Base-by-base conservation (phyloP, 2,113 vertebrate species). In the Siniperca chuatsi region DNA sequence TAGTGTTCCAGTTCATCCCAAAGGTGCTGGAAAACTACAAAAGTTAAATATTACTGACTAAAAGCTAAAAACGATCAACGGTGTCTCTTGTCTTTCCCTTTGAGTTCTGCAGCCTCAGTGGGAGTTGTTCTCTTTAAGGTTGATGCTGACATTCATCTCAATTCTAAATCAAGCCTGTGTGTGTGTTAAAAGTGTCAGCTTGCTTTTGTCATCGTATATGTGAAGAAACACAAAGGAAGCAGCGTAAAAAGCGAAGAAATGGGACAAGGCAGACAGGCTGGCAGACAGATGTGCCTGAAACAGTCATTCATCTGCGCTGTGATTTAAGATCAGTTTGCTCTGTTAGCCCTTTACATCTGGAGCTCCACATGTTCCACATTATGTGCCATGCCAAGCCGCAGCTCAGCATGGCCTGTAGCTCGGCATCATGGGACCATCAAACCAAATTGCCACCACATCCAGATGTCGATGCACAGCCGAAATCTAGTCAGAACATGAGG, bases 361-460 rank as follows among this genome's bases (percentile, higher is more conserved):
- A 82, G 75, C 61, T 21, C 16, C 88, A 88, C 65, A 80, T 88
- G 87, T 7, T 88, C 67, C 79, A 61, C 57, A 79, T 92, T 84
- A 84, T 0, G 40, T 3, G 11, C 37, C 54, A n/a, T 9, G n/a
- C 46, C 76, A n/a, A 78, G 72, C 64, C 15, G 18, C 57, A 1
- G 55, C 75, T 50, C 57, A 73, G 66, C 58, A 25, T 50, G 61
- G 78, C 85, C 75, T 81, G 54, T 3, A 66, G 75, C 82, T 29
- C 10, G 33, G 52, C 80, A 65, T 70, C 69, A 35, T 33, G 65
- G 82, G 52, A 81, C 76, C 82, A 79, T 90, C 76, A 87, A 83
- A 89, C 84, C 46, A 13, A 60, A 40, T 8, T 16, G 72, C n/a
- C 35, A 58, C 72, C 62, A 8, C 61, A 35, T 75, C 72, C 89